A percentile compares a stretch with the other conserved stretches of the same genome.
phyloP scores from a whole-genome alignment of 2,113 vertebrate species.

The Salvator merianae region DNA sequence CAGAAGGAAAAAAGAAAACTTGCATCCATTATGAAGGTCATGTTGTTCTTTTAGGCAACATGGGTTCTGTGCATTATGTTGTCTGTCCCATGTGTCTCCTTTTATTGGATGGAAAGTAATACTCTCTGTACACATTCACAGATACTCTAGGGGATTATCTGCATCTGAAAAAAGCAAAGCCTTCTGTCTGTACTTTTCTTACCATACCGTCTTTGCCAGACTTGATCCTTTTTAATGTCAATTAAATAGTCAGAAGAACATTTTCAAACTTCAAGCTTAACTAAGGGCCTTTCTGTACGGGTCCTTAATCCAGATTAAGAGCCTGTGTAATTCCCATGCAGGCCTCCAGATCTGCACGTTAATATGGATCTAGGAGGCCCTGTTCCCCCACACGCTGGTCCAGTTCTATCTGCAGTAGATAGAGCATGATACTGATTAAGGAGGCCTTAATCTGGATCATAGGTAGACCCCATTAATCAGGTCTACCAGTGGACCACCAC shows the following conservation, averaged over 20 bases:
- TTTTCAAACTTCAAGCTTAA: conserved; percentile 20
- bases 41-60: conserved; percentile 43
- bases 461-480: too few species aligned
- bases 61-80: conserved; percentile 22
- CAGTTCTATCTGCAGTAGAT: too few species aligned
- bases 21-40: conserved; percentile 46
- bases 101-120: conserved; percentile 13
- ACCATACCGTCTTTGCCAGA: background rate
- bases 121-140: background rate
- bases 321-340: too few species aligned
- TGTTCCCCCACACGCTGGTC: too few species aligned
- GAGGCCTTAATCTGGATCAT: too few species aligned
- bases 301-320: too few species aligned
- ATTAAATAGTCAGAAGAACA: conserved; percentile 9
- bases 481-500: too few species aligned
- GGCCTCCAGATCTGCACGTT: too few species aligned
- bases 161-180: background rate
- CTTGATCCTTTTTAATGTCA: conserved; percentile 18
- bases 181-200: conserved; percentile 9
- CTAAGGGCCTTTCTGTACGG: too few species aligned
- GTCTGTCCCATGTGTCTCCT: conserved; percentile 14
- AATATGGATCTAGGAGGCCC: too few species aligned
- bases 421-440: too few species aligned
- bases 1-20: conserved; percentile 12
- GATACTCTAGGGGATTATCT: conserved; percentile 20